A percentile compares a stretch with the other conserved stretches of the same genome.
Evolutionary conservation across 2,888 invertebrate species (phyloP).

Genomic region (Rhingia campestris): DNA sequence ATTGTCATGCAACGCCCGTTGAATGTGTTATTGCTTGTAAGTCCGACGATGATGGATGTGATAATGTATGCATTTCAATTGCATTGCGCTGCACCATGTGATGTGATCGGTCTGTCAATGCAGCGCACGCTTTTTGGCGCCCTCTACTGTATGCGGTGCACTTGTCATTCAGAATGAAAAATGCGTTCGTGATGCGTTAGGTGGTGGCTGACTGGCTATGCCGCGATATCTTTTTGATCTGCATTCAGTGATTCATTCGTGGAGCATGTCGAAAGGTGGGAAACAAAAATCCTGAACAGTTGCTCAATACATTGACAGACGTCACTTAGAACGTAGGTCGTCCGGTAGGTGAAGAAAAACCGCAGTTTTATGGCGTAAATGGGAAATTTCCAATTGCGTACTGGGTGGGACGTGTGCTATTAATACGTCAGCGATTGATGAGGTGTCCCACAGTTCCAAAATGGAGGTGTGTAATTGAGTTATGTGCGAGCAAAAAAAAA

Average conservation of each 20-base stretch:
- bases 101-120: conserved; percentile 13
- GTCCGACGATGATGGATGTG: conserved; percentile 70
- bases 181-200: conserved; percentile 60
- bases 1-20: conserved; percentile 63
- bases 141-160: conserved; percentile 42
- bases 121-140: conserved; percentile 68
- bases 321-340: conserved; percentile 42
- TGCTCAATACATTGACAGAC: conserved; percentile 34
- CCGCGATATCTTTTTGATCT: conserved; percentile 59
- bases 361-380: conserved; percentile 22
- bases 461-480: conserved; percentile 60
- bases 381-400: conserved; percentile 58
- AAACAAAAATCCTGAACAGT: conserved; percentile 30
- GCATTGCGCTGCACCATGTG: conserved; percentile 42
- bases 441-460: conserved; percentile 22
- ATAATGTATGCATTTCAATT: conserved; percentile 69
- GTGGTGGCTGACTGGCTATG: conserved; percentile 22
- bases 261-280: conserved; percentile 3
- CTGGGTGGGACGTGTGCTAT: conserved; percentile 36
- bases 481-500: conserved; percentile 15
- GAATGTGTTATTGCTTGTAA: conserved; percentile 71
- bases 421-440: conserved; percentile 54
- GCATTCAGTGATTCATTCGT: conserved; percentile 59
- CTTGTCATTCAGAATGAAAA: conserved; percentile 68
- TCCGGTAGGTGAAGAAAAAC: conserved; percentile 4